phyloP scores from a whole-genome alignment of 2,113 vertebrate genomes.

The Alethe castanea region DNA sequence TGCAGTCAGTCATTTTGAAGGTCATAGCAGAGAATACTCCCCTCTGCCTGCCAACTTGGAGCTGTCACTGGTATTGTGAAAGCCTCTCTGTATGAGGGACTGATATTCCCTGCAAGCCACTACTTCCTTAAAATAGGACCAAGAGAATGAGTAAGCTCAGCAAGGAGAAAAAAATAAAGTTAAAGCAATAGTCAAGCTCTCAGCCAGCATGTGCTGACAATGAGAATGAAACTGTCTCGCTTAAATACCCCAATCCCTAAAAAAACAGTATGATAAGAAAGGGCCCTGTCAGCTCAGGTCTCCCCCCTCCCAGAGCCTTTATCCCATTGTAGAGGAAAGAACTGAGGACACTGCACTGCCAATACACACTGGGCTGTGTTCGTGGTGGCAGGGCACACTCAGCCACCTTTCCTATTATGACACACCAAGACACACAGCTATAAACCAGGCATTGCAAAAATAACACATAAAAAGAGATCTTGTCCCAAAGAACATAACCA shows the following conservation, averaged over 20 bases:
- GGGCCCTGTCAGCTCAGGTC: not conserved
- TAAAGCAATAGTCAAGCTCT: not conserved
- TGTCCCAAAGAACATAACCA: not conserved
- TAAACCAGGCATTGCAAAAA: not conserved
- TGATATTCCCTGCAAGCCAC: not conserved
- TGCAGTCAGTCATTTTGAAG: slow-evolving; percentile 26
- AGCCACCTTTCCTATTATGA: not conserved
- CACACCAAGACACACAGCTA: not conserved
- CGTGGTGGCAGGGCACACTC: accelerated
- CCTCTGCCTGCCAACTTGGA: not conserved
- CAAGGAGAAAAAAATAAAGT: not conserved
- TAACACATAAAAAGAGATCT: not conserved
- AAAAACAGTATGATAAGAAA: not conserved
- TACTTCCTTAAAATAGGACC: not conserved
- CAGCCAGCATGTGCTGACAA: not conserved
- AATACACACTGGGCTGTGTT: not conserved
- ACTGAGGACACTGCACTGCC: accelerated
- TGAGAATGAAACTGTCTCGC: not conserved
- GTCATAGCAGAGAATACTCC: not conserved
- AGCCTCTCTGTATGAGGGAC: not conserved
- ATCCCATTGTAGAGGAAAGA: not conserved
- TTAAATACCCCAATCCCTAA: not conserved
- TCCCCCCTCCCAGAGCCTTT: not conserved
- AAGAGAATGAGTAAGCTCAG: not conserved
- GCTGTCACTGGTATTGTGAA: not conserved